Evolutionary conservation across 1,140 invertebrate species (phyloP), one percentile per base, ranked within the genome.

Genomic region (Drosophila jambulina): DNA sequence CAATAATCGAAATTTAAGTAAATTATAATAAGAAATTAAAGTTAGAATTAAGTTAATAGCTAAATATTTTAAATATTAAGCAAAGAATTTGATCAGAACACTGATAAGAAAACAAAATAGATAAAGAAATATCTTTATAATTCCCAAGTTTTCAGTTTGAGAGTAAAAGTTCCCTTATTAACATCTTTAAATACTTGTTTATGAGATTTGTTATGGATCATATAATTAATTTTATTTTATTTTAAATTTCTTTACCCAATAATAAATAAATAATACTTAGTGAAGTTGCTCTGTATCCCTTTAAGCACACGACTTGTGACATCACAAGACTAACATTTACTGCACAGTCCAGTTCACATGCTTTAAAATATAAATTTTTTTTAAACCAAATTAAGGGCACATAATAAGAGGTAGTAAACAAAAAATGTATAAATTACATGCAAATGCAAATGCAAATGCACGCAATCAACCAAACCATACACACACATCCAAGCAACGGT

Each of bases 391-490:
- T 75, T 75, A 75, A 58, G 71, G 62, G 34, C 53, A 49, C 34
- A 38, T 23, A 34, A 53, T 53, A 7, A 53, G 19, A 29, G 49
- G 29, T 21, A 48, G 23, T 17, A 46, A 0, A 23, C n/a, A 58
- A 54, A 45, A 36, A 75, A 65, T 36, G 21, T 29, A 21, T 68
- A 17, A 77, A 67, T 53, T 34, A 69, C 62, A 69, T 58, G 42
- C 12, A 68, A 65, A 68, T 68, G 25, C 19, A 71, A 56, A 54
- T 76, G 61, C 72, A 54, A 67, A 54, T 75, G 74, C 74, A 77
- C 62, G 63, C 74, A 59, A 76, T 42, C 60, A 51, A 32, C 29
- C 45, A 19, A 58, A 15, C 54, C 38, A 9, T 2, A 58, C 23
- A 29, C 38, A 40, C 38, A 40, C 17, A 40, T 40, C n/a, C 7